phyloP scores from a whole-genome alignment of 2,888 invertebrate species.

The Nomada goodeniana region DNA sequence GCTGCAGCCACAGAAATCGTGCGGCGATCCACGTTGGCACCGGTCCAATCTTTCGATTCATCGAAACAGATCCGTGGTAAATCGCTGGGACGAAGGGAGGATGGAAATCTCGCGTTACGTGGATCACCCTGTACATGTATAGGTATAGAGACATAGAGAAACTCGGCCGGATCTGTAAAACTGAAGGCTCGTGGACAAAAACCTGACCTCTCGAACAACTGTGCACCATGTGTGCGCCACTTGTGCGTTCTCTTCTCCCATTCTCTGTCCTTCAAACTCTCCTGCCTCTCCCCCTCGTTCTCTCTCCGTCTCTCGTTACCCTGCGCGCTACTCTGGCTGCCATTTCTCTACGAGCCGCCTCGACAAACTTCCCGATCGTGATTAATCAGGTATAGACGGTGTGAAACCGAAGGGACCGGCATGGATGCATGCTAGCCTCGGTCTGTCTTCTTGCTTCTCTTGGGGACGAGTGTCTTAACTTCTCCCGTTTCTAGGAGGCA shows the following conservation, averaged over 20 bases:
- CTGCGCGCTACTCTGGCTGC: conserved; percentile 11
- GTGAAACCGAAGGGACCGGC: conserved; percentile 1
- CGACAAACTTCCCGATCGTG: conserved; percentile 43
- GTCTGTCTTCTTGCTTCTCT: background rate
- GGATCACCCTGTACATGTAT: conserved; percentile 47
- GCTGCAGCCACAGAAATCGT: background rate
- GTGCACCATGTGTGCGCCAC: conserved; percentile 84
- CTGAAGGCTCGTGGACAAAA: conserved; percentile 81
- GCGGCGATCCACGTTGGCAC: background rate
- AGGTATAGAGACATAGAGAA: conserved; percentile 58
- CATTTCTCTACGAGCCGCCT: conserved; percentile 41
- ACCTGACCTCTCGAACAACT: conserved; percentile 84
- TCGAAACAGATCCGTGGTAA: background rate
- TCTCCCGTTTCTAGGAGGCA: background rate
- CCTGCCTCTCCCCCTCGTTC: conserved; percentile 27
- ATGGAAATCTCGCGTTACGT: conserved; percentile 46
- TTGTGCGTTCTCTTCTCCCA: conserved; percentile 76
- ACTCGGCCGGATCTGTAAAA: conserved; percentile 79
- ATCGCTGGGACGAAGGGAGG: conserved; percentile 4
- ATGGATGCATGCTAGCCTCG: conserved; percentile 1
- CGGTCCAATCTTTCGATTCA: background rate
- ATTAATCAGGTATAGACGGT: conserved; percentile 55
- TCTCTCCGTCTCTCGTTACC: conserved; percentile 19
- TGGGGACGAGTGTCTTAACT: background rate
- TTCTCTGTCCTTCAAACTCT: conserved; percentile 60